Conservation (phyloP, 2,797 vertebrate species). For the Phoeniculus purpureus region DNA sequence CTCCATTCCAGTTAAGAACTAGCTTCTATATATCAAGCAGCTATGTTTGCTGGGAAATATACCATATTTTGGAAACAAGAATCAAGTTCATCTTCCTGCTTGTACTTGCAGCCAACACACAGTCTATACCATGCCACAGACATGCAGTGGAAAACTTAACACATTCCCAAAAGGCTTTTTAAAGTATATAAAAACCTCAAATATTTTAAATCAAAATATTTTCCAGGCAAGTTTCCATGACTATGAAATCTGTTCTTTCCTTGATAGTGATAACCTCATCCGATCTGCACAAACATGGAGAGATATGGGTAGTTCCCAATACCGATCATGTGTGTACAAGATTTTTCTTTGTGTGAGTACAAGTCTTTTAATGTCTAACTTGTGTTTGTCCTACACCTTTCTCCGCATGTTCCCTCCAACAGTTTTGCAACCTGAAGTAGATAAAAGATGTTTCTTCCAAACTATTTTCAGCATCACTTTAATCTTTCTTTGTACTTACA, state of each 20-base stretch:
- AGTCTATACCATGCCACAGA: not conserved
- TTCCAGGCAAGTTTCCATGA: not conserved
- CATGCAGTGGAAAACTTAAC: not conserved
- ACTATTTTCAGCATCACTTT: not conserved
- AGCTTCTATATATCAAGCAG: not conserved
- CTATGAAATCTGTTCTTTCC: constrained; percentile 9
- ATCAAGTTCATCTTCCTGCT: not conserved
- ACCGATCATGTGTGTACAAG: constrained; percentile 92
- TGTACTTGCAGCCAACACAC: not conserved
- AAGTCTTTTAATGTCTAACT: not conserved
- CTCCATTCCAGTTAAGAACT: not conserved
- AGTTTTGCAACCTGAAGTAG: not conserved
- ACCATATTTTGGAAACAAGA: not conserved
- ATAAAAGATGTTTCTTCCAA: not conserved
- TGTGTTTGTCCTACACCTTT: not conserved
- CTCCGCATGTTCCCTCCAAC: not conserved
- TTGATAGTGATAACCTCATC: constrained; percentile 88
- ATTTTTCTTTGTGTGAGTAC: constrained; percentile 94
- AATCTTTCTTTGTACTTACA: not conserved
- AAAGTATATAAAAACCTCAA: not conserved
- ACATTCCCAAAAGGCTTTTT: not conserved
- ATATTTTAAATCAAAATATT: not conserved
- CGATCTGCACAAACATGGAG: constrained; percentile 92
- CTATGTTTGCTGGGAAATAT: not conserved
- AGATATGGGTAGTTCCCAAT: constrained; percentile 92